Base-by-base conservation (phyloP, 1,140 invertebrate species). In the Aphelenchoides fujianensis region DNA sequence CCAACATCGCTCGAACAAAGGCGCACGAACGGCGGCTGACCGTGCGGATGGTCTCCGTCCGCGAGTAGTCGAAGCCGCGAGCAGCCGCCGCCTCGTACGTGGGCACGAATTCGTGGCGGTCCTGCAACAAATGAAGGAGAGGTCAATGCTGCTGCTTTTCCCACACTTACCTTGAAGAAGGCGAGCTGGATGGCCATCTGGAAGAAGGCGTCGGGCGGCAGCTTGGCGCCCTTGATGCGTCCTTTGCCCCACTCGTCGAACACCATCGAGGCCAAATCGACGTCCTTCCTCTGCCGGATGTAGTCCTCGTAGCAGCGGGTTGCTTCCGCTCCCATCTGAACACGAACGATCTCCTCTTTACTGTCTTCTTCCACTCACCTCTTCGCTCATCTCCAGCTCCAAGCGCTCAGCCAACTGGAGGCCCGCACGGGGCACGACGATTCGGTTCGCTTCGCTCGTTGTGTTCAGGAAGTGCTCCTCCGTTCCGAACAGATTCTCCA, bases 1-100 rank as follows among this genome's bases (percentile, higher is more conserved):
- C 55, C 12, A 59, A 5, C 55, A 59, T 59, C 34, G 5, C 55
- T 5, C 5, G 19, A 59, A 59, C 55, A 59, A 59, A 59, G 23
- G 5, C 19, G 34, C 5, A 5, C 23, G 55, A 59, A 59, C 55
- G 55, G 7, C 55, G 5, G 5, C 5, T 7, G 5, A 23, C 23
- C 34, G 55, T 59, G 12, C 55, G 55, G 34, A 59, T 66, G 12
- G 95, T 98, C 88, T 98, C 95, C 0, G 95, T 98, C 76, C 95
- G 89, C 0, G 95, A 95, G 88, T 98, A 94, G 67, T 92, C 89
- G 87, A 90, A 98, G 36, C 98, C 86, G 71, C 95, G 89, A 0
- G 94, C 97, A 92, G 97, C 97, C 7, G 93, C 95, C 0, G 95
- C 94, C 87, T 98, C 95, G 84, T 98, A 98, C 0, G 95, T 97